A percentile compares a stretch with the other conserved stretches of the same genome.
These are phyloP conservation scores for Bungarus multicinctus DNA, from an alignment of 2,113 vertebrate genomes.

Conservation along the genomic window DNA sequence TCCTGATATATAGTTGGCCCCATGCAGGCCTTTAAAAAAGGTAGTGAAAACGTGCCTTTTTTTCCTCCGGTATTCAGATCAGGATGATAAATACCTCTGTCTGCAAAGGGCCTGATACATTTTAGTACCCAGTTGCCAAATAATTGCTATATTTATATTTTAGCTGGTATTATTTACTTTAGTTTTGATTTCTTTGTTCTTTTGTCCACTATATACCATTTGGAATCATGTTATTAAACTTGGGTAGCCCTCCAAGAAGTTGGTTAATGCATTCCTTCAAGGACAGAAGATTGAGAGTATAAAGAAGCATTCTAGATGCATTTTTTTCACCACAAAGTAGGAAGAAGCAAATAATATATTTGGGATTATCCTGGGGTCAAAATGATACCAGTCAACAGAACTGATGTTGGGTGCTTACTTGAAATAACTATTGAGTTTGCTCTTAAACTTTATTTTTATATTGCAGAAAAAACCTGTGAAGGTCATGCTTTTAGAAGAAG, in stretches of 20 bases:
- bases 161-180: neutral
- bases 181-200: neutral
- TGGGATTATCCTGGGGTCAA: neutral
- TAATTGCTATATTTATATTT: neutral
- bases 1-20: neutral
- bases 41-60: neutral
- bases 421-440: neutral
- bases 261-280: neutral
- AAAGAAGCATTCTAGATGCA: neutral
- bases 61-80: neutral
- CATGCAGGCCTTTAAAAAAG: neutral
- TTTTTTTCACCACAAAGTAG: too few relatives aligned
- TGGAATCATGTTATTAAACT: neutral
- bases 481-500: conserved; percentile 66
- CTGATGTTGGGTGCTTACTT: neutral
- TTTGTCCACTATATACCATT: neutral
- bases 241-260: neutral
- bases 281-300: neutral
- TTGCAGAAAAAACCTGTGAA: conserved; percentile 38
- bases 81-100: neutral
- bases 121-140: neutral
- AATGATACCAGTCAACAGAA: neutral
- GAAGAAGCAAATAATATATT: neutral
- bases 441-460: neutral
- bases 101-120: neutral